Base-by-base conservation (phyloP, 2,888 invertebrate genomes). In the Melipona bicolor region DNA sequence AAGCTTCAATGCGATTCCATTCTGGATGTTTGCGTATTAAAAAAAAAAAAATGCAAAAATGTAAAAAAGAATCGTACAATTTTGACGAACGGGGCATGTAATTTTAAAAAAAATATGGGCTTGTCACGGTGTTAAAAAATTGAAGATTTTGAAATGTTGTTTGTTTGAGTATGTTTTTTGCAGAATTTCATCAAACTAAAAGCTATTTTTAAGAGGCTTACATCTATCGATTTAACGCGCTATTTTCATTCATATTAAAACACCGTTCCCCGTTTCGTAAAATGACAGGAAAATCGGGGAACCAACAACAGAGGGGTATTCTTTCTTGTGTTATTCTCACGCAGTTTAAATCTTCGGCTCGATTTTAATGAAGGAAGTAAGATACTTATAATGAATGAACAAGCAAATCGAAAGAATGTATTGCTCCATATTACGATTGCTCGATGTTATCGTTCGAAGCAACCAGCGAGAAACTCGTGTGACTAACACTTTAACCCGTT, bases 401-500 rank as follows among this genome's bases (percentile, higher is more conserved):
- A 64, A 64, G 32, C 19, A 36, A 43, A 43, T 43, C 11, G 43
- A 43, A 43, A 43, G 9, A 43, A 9, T 11, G 43, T 43, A 43
- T 43, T 43, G 64, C 71, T 75, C 43, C 17, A 27, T 43, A 19
- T 50, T 43, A 24, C 50, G n/a, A 32, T 32, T 50, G 32, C 56
- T 43, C 24, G 68, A 50, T 62, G 62, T 36, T 65, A 73, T 77
- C 82, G 79, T 82, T 43, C 79, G 73, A 13, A 36, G n/a, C 19
- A 50, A 52, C 43, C 73, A 59, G 43, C 36, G 67, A 50, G 69
- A 13, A 69, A 32, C 32, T 74, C 73, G 74, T 84, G 68, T 71
- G 73, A 76, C 73, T 81, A 75, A 77, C 67, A 68, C 69, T 43
- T 81, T 70, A 62, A 77, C 65, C 50, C n/a, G 62, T 32, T 64